Conservation (phyloP, 1,140 invertebrate species). For the Heliothis virescens region DNA sequence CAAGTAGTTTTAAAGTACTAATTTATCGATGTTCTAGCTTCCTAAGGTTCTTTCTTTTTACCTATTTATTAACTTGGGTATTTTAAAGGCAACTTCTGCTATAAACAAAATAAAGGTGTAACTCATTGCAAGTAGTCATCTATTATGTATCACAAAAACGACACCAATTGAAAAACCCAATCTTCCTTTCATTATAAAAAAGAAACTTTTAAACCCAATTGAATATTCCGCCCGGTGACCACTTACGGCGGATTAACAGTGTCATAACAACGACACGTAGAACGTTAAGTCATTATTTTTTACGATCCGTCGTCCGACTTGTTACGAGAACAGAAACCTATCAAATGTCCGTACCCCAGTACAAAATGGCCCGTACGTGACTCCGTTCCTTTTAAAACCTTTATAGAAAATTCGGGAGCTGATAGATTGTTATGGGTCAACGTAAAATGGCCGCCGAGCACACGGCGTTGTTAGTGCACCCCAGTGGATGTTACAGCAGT, state of each 20-base stretch:
- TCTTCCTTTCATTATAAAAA: not conserved
- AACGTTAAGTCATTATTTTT: slow-evolving; percentile 45
- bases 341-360: slow-evolving; percentile 36
- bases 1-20: too few species aligned
- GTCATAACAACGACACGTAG: not conserved
- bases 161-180: not conserved
- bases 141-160: not conserved
- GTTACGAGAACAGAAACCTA: slow-evolving; percentile 40
- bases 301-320: slow-evolving; percentile 43
- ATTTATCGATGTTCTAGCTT: too few species aligned
- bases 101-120: too few species aligned
- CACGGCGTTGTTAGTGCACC: slow-evolving; percentile 31
- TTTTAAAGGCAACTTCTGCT: too few species aligned
- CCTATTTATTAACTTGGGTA: too few species aligned
- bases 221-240: not conserved
- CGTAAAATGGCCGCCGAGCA: slow-evolving; percentile 3
- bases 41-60: too few species aligned
- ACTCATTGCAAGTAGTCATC: too few species aligned
- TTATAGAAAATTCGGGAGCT: not conserved
- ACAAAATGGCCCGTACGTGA: slow-evolving; percentile 24
- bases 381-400: not conserved
- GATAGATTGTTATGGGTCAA: slow-evolving; percentile 6
- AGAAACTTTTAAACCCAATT: not conserved
- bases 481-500: slow-evolving; percentile 6
- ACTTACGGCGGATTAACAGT: slow-evolving; percentile 7